Base-by-base conservation (phyloP, 2,888 invertebrate genomes). In the Amphipoea lucens region DNA sequence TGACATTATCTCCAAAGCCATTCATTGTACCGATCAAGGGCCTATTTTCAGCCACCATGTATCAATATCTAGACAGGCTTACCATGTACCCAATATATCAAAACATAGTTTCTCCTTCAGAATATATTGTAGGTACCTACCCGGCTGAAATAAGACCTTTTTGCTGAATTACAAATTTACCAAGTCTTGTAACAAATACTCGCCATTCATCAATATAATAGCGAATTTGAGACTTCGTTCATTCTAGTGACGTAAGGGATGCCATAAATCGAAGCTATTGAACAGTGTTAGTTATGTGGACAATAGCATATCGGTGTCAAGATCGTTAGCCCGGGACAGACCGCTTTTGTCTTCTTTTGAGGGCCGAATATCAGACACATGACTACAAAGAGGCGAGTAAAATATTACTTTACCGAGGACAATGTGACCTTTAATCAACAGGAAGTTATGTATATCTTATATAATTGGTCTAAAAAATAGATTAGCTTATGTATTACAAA, bases 291-390 rank as follows among this genome's bases (percentile, higher is more conserved):
- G 88, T 90, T 89, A 89, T 87, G 89, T 91, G 92, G 92, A 94
- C 93, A 94, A 94, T 92, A 90, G 92, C 84, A 82, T 89, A 94
- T 94, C 92, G 92, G 91, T 95, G 95, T 95, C 95, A 96, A 94
- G 95, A 94, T 90, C 94, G 91, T 90, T 91, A 90, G 88, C 85
- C 84, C 87, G 89, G 85, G 85, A 85, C 82, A 84, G 82, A 45
- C 74, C 86, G 88, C 90, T 92, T 94, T 94, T 94, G 94, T 94
- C 91, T 93, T 91, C 91, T 89, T 91, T 90, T 88, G 92, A 94
- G 90, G 94, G 91, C 90, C 92, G 89, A 92, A 92, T 91, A 90
- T 92, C 89, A 90, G 90, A 91, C 89, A 90, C 89, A 90, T 89
- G 89, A 86, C 90, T 88, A 86, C 89, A 90, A 87, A 90, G 86